phyloP scores from a whole-genome alignment of 92 coral and sea anemone genomes.

The Montipora capitata region DNA sequence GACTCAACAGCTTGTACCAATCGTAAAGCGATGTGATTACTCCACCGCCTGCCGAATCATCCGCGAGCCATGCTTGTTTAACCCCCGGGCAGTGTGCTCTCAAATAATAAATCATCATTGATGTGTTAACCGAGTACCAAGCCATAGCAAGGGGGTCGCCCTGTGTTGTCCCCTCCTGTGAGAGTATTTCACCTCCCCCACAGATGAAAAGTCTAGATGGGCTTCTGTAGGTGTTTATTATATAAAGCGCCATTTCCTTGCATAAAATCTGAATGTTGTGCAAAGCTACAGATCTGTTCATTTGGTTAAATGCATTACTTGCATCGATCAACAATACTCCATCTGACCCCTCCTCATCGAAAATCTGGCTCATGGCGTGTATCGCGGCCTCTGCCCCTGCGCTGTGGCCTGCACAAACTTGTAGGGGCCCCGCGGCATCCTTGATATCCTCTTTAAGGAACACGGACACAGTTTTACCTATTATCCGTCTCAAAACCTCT shows the following conservation, averaged over 20 bases:
- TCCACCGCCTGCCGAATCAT: conserved; percentile 71
- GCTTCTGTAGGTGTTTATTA: too few relatives aligned
- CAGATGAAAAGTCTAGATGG: too few relatives aligned
- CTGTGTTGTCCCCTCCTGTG: too few relatives aligned
- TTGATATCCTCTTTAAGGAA: conserved; percentile 19
- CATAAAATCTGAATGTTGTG: conserved; percentile 63
- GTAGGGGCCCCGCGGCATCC: too few relatives aligned
- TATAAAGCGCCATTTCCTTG: conserved; percentile 51
- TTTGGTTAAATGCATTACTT: conserved; percentile 57
- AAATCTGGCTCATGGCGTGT: conserved; percentile 64
- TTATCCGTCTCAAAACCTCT: conserved; percentile 41
- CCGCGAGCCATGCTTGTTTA: conserved; percentile 61
- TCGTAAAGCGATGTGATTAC: background rate
- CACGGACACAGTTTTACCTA: conserved; percentile 27
- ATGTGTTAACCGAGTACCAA: conserved; percentile 75
- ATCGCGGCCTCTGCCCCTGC: conserved; percentile 6
- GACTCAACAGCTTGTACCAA: background rate
- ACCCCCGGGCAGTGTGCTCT: conserved; percentile 38
- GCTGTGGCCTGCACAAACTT: conserved; percentile 20
- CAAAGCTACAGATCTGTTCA: conserved; percentile 39
- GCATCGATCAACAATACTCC: conserved; percentile 70
- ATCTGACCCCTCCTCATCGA: conserved; percentile 61
- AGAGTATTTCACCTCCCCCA: too few relatives aligned
- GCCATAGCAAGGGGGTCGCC: conserved; percentile 8
- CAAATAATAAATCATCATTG: conserved; percentile 36